Base-by-base conservation (phyloP, 2,888 invertebrate species). In the Polymixis flavicincta region DNA sequence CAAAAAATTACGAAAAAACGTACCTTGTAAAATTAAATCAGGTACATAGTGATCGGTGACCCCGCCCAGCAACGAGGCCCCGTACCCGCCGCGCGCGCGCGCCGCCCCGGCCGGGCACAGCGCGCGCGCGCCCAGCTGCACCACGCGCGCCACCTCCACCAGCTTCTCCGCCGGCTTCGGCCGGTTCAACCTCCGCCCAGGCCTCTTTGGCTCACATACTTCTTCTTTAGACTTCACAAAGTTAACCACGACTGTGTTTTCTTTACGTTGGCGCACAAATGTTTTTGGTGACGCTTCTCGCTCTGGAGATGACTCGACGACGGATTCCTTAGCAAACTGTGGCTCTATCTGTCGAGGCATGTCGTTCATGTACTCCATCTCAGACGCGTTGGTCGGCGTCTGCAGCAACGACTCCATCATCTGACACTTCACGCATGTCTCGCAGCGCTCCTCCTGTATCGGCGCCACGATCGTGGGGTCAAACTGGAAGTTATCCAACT, bases 371-470 rank as follows among this genome's bases (percentile, higher is more conserved):
- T 94, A 96, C 83, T 96, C 96, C 93, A 98, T 97, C 90, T 98
- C 98, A 0, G 98, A 98, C 52, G 98, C 98, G 91, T 98, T 98
- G 0, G 98, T 98, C 0, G 98, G 98, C 0, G 98, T 98, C 90
- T 98, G 98, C 60, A 98, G 93, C 82, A 97, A 95, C 48, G 97
- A 97, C 61, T 97, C 96, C 92, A 97, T 95, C 86, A 96, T 92
- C 85, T 96, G 95, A 85, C 97, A 97, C 85, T 95, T 96, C 87
- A 94, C 94, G 74, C 97, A 97, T 11, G 96, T 94, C 84, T 97
- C 96, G 78, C 97, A 97, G 25, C 95, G 94, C 85, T 96, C 95
- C 78, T 96, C 96, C 70, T 94, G 94, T 78, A 96, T 93, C 65
- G 95, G 93, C 68, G 94, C 94, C 67, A 96, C 96, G 66, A 96